These are phyloP conservation scores for Diplodus puntazzo DNA, from an alignment of 2,797 vertebrate genomes.

Conservation along the genomic window DNA sequence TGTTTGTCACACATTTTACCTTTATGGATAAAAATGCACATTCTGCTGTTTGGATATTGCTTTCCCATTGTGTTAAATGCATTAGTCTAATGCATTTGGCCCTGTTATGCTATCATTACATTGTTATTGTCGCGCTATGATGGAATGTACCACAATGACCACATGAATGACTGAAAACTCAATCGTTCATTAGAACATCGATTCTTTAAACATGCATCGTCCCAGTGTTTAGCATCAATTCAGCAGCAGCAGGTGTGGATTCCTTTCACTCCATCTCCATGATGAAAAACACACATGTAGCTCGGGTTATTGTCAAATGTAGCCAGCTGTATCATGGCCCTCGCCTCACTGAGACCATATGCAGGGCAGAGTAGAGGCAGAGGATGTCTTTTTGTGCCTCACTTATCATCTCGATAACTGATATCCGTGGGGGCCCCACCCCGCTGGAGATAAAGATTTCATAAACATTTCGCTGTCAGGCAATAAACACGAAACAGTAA, in stretches of 20 bases:
- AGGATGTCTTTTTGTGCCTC: conserved; percentile 18
- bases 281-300: not conserved
- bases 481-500: not conserved
- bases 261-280: not conserved
- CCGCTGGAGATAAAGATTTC: conserved; percentile 40
- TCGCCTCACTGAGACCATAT: conserved; percentile 30
- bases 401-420: conserved; percentile 26
- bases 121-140: not conserved
- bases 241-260: not conserved
- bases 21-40: too few species aligned
- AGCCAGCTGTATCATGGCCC: conserved; percentile 47
- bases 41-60: too few species aligned
- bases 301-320: conserved; percentile 36
- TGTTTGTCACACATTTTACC: too few species aligned
- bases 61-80: not conserved
- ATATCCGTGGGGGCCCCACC: conserved; percentile 77
- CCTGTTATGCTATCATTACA: not conserved
- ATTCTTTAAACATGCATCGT: not conserved
- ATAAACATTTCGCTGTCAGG: not conserved
- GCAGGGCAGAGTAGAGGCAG: conserved; percentile 22
- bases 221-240: too few species aligned
- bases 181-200: too few species aligned
- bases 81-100: not conserved
- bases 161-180: not conserved
- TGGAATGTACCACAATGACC: not conserved